Percentiles rank a stretch among this genome's conserved stretches.
Conservation (phyloP, 2,797 vertebrate species). For the Rallus crepitans region DNA sequence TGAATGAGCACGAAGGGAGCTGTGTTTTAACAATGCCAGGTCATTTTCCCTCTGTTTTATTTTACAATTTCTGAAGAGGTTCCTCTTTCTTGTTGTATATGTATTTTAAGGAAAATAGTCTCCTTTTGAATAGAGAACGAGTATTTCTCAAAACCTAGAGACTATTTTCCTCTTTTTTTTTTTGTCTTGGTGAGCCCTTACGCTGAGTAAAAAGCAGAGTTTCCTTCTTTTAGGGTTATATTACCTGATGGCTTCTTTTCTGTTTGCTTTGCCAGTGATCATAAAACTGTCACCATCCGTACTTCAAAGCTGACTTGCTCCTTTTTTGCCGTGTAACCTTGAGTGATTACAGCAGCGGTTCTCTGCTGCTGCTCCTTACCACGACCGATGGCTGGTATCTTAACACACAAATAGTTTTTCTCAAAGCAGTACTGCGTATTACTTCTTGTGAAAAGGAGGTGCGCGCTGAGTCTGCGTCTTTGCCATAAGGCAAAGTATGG, state of each 20-base stretch:
- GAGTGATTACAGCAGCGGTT: background rate
- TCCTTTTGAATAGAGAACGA: rapidly evolving
- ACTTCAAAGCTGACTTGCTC: slow-evolving; percentile 1
- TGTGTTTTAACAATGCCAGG: slow-evolving; percentile 2
- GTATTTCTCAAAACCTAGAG: background rate
- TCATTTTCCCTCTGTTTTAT: background rate
- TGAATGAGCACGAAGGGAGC: background rate
- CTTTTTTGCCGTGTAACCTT: background rate
- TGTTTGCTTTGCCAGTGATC: background rate
- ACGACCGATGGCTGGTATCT: rapidly evolving
- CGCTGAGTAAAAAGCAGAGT: background rate
- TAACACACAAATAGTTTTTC: background rate
- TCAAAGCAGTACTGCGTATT: rapidly evolving
- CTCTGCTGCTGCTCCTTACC: background rate
- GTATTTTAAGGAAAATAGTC: background rate
- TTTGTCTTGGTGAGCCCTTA: background rate
- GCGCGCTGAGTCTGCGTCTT: rapidly evolving
- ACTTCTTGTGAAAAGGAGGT: background rate
- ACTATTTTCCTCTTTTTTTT: background rate
- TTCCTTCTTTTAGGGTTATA: background rate
- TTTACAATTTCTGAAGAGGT: background rate
- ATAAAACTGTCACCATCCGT: slow-evolving; percentile 16
- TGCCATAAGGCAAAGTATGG: background rate
- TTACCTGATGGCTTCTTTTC: background rate
- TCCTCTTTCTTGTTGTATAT: background rate